Conservation (phyloP, 2,797 vertebrate species). For the Gobio occitaniae region DNA sequence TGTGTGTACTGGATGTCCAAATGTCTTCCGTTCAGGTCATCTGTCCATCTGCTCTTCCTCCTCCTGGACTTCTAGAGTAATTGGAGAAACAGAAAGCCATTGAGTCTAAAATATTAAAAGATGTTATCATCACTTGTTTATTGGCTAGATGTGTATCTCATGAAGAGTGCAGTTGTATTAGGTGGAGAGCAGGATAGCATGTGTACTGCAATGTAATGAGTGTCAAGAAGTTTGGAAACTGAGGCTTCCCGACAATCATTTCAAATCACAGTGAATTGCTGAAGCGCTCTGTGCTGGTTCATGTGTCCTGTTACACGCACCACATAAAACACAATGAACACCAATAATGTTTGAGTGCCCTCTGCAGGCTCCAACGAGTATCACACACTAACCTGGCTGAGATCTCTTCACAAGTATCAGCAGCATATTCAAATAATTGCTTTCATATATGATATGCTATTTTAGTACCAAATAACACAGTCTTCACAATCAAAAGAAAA, state of each 20-base stretch:
- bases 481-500: background rate
- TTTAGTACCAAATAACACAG: background rate
- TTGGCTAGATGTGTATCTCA: conserved; percentile 28
- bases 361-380: conserved; percentile 47
- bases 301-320: background rate
- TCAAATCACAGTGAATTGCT: background rate
- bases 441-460: background rate
- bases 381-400: background rate
- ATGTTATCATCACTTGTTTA: conserved; percentile 41
- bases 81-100: conserved; percentile 35
- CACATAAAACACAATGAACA: background rate
- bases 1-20: background rate
- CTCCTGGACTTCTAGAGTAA: conserved; percentile 40
- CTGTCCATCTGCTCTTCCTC: conserved; percentile 40
- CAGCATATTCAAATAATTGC: background rate
- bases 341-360: conserved; percentile 46
- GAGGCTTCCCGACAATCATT: too few species aligned
- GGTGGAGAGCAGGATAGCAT: conserved; percentile 5
- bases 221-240: background rate
- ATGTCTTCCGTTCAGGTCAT: conserved; percentile 34
- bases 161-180: background rate
- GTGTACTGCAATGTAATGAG: background rate
- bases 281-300: background rate
- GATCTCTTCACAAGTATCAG: background rate
- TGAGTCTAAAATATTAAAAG: conserved; percentile 41